Evolutionary conservation across 2,797 vertebrate species (phyloP), one percentile per base, ranked within the genome.

Genomic region (Oreortyx pictus): DNA sequence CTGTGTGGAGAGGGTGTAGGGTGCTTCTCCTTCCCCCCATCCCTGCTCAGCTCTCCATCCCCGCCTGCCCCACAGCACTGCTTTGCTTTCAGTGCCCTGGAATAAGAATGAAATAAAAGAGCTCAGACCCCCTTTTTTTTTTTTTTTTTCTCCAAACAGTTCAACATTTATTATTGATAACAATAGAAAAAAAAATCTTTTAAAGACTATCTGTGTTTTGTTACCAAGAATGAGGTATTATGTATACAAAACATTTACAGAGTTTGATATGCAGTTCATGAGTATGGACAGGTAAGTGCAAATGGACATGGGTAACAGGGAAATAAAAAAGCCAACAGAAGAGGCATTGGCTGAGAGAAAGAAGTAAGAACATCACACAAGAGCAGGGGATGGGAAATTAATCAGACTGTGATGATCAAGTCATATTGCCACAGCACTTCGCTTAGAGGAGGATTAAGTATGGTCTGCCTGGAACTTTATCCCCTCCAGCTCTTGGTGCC

Each of bases 181-280:
- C 92, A 18, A 97, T 97, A 27, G n/a, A n/a, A 52, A 29, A 98
- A 98, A 98, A 98, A 98, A 97, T 97, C 96, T 97, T 98, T 97
- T 97, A 97, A 98, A 98, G 97, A 97, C 97, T 96, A 97, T 97
- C 94, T 94, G 96, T 92, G 96, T 97, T 92, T 95, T 97, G 96
- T 98, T 98, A 98, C 97, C 97, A 97, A 97, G 96, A 97, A 96
- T 97, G 97, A 98, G 98, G 97, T 98, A 98, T 98, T 97, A 97
- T 95, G 96, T 96, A 98, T 97, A 98, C 95, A 98, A 97, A 97
- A 98, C 97, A 97, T 97, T 95, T 97, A 97, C 97, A 97, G 97
- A 95, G 88, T 90, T 89, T 88, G 97, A 98, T 98, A 97, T 96
- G 97, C 93, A 94, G 95, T 93, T 94, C 60, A 79, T 90, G 90